Conservation (phyloP, 1,140 invertebrate species). For the Propsilocerus akamusi region DNA sequence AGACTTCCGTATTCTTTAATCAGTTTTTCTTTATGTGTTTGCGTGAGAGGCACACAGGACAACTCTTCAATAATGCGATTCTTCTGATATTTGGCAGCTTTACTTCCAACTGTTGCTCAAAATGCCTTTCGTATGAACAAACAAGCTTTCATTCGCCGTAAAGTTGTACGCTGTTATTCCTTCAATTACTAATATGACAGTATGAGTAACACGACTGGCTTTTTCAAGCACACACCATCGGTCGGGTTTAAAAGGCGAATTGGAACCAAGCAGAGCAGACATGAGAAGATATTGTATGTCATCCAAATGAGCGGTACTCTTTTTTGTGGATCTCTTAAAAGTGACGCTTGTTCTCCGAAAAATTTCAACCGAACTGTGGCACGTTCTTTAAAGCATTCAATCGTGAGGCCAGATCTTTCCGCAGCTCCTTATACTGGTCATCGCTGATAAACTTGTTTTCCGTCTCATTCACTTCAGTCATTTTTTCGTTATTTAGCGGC, state of each 20-base stretch:
- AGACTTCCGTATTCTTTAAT: conserved; percentile 46
- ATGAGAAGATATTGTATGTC: conserved; percentile 70
- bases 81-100: conserved; percentile 50
- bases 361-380: conserved; percentile 37
- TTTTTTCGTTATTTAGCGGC: conserved; percentile 5
- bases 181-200: conserved; percentile 56
- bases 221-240: conserved; percentile 70
- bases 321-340: conserved; percentile 28
- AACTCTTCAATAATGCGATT: conserved; percentile 57
- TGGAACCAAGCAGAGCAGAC: conserved; percentile 49
- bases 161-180: conserved; percentile 56
- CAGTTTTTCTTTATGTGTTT: conserved; percentile 39
- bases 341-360: conserved; percentile 36
- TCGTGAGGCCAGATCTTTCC: conserved; percentile 30
- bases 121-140: conserved; percentile 33
- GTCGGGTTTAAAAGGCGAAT: conserved; percentile 41
- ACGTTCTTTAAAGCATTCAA: conserved; percentile 30
- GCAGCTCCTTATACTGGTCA: conserved; percentile 32
- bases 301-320: conserved; percentile 58
- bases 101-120: conserved; percentile 48
- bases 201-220: conserved; percentile 43
- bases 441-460: conserved; percentile 17
- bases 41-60: conserved; percentile 49
- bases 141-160: conserved; percentile 37
- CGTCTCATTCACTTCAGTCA: conserved; percentile 6